phyloP scores from a whole-genome alignment of 2,888 invertebrate genomes.

The Acholoe squamosa region DNA sequence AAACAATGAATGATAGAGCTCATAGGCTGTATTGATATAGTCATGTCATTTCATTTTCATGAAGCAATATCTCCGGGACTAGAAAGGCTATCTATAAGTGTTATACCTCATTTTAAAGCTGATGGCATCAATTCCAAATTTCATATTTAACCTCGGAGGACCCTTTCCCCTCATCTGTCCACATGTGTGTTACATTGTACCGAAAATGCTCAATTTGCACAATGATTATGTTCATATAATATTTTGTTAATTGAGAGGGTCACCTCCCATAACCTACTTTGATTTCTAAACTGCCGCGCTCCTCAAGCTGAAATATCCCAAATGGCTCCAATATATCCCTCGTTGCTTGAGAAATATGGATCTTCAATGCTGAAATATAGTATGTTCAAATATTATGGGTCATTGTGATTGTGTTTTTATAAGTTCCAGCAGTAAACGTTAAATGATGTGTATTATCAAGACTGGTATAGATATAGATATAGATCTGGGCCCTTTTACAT shows the following conservation, averaged over 20 bases:
- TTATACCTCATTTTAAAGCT: too few relatives aligned
- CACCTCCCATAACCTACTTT: constrained; percentile 16
- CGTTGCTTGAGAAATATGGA: constrained; percentile 56
- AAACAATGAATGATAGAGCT: too few relatives aligned
- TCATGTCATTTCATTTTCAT: too few relatives aligned
- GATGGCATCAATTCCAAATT: too few relatives aligned
- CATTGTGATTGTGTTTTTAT: neutral
- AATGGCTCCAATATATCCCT: constrained; percentile 52
- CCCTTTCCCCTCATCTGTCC: too few relatives aligned
- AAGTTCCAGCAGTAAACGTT: too few relatives aligned
- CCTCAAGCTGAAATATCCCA: constrained; percentile 7
- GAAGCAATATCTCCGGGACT: too few relatives aligned
- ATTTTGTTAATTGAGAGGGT: neutral
- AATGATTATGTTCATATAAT: neutral
- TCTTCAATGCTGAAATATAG: constrained; percentile 59
- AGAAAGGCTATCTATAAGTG: too few relatives aligned
- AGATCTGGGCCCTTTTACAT: too few relatives aligned
- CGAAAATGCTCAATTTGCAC: neutral
- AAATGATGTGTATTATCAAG: neutral
- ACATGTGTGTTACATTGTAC: neutral
- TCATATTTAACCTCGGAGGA: too few relatives aligned
- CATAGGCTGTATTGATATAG: too few relatives aligned
- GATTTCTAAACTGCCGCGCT: constrained; percentile 42
- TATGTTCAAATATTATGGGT: neutral
- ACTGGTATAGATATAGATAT: neutral